Percentiles rank a stretch among this genome's conserved stretches.
Evolutionary conservation across 2,888 invertebrate genomes (phyloP).

Genomic region (Urechis unicinctus): DNA sequence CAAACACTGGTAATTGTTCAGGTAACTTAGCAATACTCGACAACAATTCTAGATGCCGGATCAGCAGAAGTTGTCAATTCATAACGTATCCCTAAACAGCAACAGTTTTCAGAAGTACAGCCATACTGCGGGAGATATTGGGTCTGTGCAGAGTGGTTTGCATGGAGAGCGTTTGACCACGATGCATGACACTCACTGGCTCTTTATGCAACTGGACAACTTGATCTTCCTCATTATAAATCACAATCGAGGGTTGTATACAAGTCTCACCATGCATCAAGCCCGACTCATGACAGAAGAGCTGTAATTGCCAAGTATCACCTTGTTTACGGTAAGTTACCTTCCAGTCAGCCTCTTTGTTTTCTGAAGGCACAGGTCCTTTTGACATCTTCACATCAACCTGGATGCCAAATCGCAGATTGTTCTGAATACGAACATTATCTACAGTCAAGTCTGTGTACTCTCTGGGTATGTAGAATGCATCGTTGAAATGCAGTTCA

Average conservation of each 20-base stretch:
- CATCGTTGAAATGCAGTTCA: conserved; percentile 34
- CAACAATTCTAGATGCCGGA: no score
- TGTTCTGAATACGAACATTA: conserved; percentile 47
- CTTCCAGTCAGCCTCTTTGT: conserved; percentile 47
- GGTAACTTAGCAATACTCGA: no score
- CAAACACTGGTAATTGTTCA: no score
- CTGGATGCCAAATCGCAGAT: conserved; percentile 46
- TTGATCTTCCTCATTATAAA: conserved; percentile 41
- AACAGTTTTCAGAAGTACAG: conserved; percentile 42
- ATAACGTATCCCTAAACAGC: no score
- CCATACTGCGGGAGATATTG: conserved; percentile 36
- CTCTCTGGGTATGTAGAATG: conserved; percentile 44
- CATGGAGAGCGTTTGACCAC: conserved; percentile 36
- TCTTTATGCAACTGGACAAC: conserved; percentile 45
- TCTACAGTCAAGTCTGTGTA: conserved; percentile 45
- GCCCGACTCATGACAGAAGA: conserved; percentile 47
- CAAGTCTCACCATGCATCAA: conserved; percentile 40
- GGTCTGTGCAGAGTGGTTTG: conserved; percentile 29
- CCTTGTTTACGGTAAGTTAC: conserved; percentile 46
- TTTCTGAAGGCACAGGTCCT: conserved; percentile 42
- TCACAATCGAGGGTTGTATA: conserved; percentile 39
- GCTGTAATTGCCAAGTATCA: conserved; percentile 40
- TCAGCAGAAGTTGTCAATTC: no score
- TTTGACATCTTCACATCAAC: conserved; percentile 47
- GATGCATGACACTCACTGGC: conserved; percentile 28